Evolutionary conservation across 2,113 vertebrate species (phyloP).

Genomic region (Oxygymnocypris stewartii): DNA sequence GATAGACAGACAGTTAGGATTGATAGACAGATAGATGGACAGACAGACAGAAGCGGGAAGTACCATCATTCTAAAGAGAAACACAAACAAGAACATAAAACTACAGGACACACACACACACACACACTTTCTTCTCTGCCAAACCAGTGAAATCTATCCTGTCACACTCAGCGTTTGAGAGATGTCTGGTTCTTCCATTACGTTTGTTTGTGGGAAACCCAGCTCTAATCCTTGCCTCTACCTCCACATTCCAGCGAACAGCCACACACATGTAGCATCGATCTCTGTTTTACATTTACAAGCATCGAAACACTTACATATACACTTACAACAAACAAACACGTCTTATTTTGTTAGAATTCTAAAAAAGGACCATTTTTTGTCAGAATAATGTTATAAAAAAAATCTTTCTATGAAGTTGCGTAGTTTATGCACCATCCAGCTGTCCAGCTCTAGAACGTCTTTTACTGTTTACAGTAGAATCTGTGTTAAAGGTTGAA

Average conservation of each 20-base stretch:
- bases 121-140: constrained; percentile 14
- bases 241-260: constrained; percentile 1
- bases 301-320: background rate
- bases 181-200: constrained; percentile 36
- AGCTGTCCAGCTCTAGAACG: background rate
- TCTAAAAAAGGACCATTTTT: background rate
- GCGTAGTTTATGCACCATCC: background rate
- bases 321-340: background rate
- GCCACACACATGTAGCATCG: background rate
- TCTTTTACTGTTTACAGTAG: background rate
- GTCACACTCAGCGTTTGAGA: constrained; percentile 11
- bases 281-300: background rate
- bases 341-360: background rate
- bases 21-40: too few relatives aligned
- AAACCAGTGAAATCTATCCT: constrained; percentile 12
- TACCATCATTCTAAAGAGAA: constrained; percentile 4
- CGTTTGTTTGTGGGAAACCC: constrained; percentile 36
- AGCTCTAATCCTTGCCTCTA: background rate
- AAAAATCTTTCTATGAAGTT: background rate
- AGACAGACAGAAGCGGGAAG: background rate
- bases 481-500: constrained; percentile 26
- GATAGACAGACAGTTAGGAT: background rate
- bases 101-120: constrained; percentile 22
- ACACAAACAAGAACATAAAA: constrained; percentile 21
- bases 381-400: background rate